These are phyloP conservation scores for Oenanthe oenanthe DNA, from an alignment of 2,113 vertebrate species.

Conservation along the genomic window DNA sequence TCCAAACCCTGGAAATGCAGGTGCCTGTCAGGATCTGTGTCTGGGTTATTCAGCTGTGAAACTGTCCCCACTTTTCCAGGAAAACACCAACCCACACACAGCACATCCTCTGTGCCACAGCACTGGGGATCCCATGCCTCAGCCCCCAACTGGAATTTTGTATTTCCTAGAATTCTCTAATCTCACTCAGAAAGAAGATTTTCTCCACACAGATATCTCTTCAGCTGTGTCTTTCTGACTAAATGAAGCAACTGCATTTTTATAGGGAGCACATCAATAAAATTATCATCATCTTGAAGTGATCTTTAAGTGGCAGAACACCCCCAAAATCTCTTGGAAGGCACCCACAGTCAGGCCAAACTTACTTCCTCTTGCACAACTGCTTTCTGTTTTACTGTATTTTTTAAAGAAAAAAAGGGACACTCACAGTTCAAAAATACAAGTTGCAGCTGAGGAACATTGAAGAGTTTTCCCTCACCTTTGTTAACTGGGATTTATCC, in stretches of 20 bases:
- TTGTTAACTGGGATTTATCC: neutral
- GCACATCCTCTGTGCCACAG: neutral
- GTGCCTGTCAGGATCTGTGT: neutral
- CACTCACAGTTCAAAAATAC: neutral
- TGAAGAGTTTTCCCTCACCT: neutral
- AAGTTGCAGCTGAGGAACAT: neutral
- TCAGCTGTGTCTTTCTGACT: neutral
- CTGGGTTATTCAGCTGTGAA: neutral
- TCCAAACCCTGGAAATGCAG: neutral
- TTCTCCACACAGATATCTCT: neutral
- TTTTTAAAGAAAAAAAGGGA: neutral
- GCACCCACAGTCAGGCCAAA: neutral
- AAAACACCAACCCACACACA: neutral
- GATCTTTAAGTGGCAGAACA: neutral
- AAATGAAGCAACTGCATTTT: neutral
- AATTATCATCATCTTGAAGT: no score
- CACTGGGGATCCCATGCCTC: no score
- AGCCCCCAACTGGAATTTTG: accelerated
- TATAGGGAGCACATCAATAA: neutral
- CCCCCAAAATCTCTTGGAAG: neutral
- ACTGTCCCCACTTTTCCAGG: neutral
- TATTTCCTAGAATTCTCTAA: neutral
- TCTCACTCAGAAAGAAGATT: neutral
- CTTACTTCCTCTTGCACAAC: neutral
- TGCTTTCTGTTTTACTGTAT: neutral